Base-by-base conservation (phyloP, 2,113 vertebrate genomes). In the Empidonax alnorum region DNA sequence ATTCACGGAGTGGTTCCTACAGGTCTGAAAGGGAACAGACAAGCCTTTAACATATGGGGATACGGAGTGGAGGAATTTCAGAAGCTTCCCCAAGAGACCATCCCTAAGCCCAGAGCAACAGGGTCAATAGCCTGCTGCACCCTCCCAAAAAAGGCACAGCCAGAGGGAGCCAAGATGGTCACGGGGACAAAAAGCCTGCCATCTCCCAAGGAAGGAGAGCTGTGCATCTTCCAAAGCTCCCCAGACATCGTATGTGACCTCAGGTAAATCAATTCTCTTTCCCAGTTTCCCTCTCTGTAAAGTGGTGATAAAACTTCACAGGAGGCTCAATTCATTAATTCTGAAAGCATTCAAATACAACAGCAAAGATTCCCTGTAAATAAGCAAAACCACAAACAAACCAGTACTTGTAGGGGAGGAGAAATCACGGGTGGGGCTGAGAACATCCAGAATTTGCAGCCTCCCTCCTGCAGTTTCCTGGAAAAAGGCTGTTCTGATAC, bases 1-100 rank as follows among this genome's bases (percentile, higher is more conserved):
- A 95, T 91, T 96, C 94, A 85, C 19, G 69, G 49, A 83, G 58
- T 46, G 44, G 58, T 69, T 96, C 89, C 87, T 66, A 67, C 37
- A 39, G 71, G 62, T 91, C 84, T 85, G 82, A 85, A 87, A 91
- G n/a, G 49, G 53, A 93, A 79, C 18, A 69, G 77, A 61, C 2
- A 2, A 68, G 83, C 53, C 72, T 74, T 28, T 58, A 55, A 77
- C 44, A 22, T 12, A 39, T 2, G 31, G 62, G 80, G 82, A 56
- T 37, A 59, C 3, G 14, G 46, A 80, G 39, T 33, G 56, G 87
- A 91, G 84, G 78, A 78, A 65, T 5, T 73, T 72, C 52, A 90
- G 75, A 47, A 91, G 55, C 41, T 42, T 91, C 15, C n/a, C 31
- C 7, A 7, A 17, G 72, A 74, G 84, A 69, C 30, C 18, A 4